Evolutionary conservation across 2,888 invertebrate species (phyloP), one percentile per base, ranked within the genome.

Genomic region (Yponomeuta cagnagella): DNA sequence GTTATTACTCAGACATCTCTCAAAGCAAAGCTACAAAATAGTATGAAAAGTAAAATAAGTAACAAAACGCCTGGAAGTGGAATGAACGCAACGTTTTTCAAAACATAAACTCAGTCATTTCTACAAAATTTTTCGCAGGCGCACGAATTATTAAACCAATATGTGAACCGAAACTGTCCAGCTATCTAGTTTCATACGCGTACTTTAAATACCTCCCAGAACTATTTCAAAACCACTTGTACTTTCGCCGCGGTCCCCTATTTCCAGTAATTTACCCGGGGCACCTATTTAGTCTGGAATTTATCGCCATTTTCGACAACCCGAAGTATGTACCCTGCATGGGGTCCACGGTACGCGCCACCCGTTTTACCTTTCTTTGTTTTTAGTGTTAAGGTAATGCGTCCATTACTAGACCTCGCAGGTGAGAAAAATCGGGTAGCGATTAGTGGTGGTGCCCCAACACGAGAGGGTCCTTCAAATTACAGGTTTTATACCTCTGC

Each of bases 391-490:
- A 31, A 30, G 30, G 65, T 65, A 65, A 30, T 65, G 65, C 43
- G 67, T 67, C 65, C 48, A 67, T 67, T 43, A 67, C 67, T 67
- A 67, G 48, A 67, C 43, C 23, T 48, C 37, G 77, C 80, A 80
- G 78, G 76, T 79, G 79, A 81, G 78, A 73, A 76, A 58, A 78
- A 82, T 82, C 80, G 77, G 77, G 77, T 79, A 77, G 77, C 81
- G 83, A 84, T 86, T 87, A 84, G 82, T 79, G 78, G 79, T 78
- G 74, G 74, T 76, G 76, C 78, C 77, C 82, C 83, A 82, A 82
- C 79, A 79, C 77, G 75, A 75, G 77, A 74, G 77, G 78, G 76
- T 77, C 80, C 82, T 80, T 82, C 79, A 81, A 86, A 85, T 85
- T 85, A 81, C 80, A 76, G 80, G 82, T 80, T 81, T 82, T 81